phyloP scores from a whole-genome alignment of 2,113 vertebrate genomes.

The Sisor rabdophorus region DNA sequence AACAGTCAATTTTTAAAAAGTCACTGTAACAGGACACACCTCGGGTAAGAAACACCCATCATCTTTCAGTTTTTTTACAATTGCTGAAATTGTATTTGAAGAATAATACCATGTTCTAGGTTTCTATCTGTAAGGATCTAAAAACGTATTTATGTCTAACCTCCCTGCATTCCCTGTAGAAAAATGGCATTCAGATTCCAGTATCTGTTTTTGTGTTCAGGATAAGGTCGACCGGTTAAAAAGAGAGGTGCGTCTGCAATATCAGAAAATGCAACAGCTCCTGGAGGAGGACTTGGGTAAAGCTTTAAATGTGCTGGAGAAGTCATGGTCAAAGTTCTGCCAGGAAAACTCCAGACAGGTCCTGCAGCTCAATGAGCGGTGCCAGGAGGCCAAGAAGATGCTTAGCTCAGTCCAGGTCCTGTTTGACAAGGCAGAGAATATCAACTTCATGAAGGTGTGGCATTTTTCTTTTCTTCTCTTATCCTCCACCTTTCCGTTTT shows the following conservation, averaged over 20 bases:
- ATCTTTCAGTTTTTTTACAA: no score
- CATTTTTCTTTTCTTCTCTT: background rate
- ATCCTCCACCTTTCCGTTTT: slow-evolving; percentile 45
- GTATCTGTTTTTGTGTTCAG: slow-evolving; percentile 57
- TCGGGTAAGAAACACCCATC: no score
- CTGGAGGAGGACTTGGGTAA: slow-evolving; percentile 88
- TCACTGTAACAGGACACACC: background rate
- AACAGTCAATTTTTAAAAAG: background rate
- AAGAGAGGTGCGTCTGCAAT: slow-evolving; percentile 85
- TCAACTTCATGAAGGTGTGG: slow-evolving; percentile 95
- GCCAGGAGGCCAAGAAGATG: slow-evolving; percentile 91
- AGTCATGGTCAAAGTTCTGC: slow-evolving; percentile 83
- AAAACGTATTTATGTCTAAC: no score
- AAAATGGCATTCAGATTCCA: background rate
- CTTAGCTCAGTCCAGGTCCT: slow-evolving; percentile 88
- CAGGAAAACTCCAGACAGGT: slow-evolving; percentile 88
- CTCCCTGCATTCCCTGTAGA: background rate
- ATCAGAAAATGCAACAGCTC: slow-evolving; percentile 91
- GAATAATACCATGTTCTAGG: no score
- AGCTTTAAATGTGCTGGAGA: slow-evolving; percentile 90
- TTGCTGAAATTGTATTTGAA: no score
- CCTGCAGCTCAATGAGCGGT: slow-evolving; percentile 84
- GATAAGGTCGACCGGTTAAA: slow-evolving; percentile 93
- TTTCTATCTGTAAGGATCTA: no score
- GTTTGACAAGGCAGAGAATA: slow-evolving; percentile 85